A percentile compares a stretch with the other conserved stretches of the same genome.
Conservation (phyloP, 2,888 invertebrate species). For the Sericinus montela region DNA sequence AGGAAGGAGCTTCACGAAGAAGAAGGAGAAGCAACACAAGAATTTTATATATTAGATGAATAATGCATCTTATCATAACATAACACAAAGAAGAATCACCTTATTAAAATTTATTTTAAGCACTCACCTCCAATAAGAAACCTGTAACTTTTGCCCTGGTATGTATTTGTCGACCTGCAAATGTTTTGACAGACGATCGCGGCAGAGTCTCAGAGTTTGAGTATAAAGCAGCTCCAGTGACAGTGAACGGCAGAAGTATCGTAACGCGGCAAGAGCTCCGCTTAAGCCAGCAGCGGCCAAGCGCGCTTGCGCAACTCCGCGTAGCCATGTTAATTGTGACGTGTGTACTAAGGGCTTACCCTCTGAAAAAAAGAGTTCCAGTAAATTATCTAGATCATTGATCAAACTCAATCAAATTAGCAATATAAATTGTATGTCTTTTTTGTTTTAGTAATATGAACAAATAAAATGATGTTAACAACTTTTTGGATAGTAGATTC, state of each 20-base stretch:
- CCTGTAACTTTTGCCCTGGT: constrained; percentile 91
- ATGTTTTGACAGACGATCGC: constrained; percentile 93
- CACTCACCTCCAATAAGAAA: constrained; percentile 95
- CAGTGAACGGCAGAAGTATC: constrained; percentile 96
- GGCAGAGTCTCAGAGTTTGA: constrained; percentile 91
- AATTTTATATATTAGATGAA: too few species aligned
- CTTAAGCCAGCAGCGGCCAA: constrained; percentile 88
- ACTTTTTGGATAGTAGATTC: too few species aligned
- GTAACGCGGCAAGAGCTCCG: constrained; percentile 82
- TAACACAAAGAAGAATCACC: too few species aligned
- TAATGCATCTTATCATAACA: too few species aligned
- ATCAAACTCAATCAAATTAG: too few species aligned
- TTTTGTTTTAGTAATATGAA: too few species aligned
- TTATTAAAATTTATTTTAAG: neutral
- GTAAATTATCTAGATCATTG: too few species aligned
- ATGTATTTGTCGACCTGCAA: constrained; percentile 94
- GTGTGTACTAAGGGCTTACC: constrained; percentile 97
- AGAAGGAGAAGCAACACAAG: too few species aligned
- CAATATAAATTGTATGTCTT: too few species aligned
- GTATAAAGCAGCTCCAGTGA: constrained; percentile 95
- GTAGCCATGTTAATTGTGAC: constrained; percentile 95
- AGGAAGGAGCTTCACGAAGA: too few species aligned
- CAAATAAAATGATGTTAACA: too few species aligned
- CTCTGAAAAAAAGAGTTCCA: constrained; percentile 81
- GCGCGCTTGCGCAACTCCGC: constrained; percentile 95